Evolutionary conservation across 2,888 invertebrate genomes (phyloP).

Genomic region (Calliphora vomitoria): DNA sequence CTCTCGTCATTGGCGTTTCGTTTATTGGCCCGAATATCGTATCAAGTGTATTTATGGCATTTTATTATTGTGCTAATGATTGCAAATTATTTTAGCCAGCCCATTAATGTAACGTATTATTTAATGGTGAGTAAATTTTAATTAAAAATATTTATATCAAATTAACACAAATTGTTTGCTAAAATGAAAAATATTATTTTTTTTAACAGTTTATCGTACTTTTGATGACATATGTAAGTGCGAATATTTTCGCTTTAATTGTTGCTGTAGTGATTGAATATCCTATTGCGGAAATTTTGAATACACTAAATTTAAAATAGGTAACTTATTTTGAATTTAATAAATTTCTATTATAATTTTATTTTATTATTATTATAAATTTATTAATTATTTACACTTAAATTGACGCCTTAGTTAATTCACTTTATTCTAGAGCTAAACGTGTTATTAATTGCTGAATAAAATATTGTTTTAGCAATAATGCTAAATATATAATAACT

Average conservation of each 20-base stretch:
- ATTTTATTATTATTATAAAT: too few species aligned
- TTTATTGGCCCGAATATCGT: slow-evolving; percentile 79
- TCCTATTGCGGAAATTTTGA: slow-evolving; percentile 34
- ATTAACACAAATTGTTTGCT: not conserved
- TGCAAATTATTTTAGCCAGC: slow-evolving; percentile 52
- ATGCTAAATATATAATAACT: too few species aligned
- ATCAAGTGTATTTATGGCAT: slow-evolving; percentile 81
- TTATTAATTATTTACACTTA: too few species aligned
- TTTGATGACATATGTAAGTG: not conserved
- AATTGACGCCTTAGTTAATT: too few species aligned
- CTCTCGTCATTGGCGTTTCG: slow-evolving; percentile 73
- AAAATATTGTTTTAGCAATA: too few species aligned
- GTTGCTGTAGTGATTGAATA: slow-evolving; percentile 43
- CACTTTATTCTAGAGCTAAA: too few species aligned
- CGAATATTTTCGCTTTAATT: slow-evolving; percentile 11
- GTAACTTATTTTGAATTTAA: not conserved
- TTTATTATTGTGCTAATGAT: slow-evolving; percentile 76
- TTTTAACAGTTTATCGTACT: slow-evolving; percentile 15
- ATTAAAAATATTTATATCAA: not conserved
- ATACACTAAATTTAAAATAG: slow-evolving; percentile 40
- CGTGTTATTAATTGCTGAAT: too few species aligned
- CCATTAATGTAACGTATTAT: slow-evolving; percentile 4
- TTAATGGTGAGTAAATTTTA: slow-evolving; percentile 2
- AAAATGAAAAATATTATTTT: not conserved
- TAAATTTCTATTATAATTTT: too few species aligned